Evolutionary conservation across 2,113 vertebrate genomes (phyloP), one percentile per base, ranked within the genome.

Genomic region (Azemiops feae): DNA sequence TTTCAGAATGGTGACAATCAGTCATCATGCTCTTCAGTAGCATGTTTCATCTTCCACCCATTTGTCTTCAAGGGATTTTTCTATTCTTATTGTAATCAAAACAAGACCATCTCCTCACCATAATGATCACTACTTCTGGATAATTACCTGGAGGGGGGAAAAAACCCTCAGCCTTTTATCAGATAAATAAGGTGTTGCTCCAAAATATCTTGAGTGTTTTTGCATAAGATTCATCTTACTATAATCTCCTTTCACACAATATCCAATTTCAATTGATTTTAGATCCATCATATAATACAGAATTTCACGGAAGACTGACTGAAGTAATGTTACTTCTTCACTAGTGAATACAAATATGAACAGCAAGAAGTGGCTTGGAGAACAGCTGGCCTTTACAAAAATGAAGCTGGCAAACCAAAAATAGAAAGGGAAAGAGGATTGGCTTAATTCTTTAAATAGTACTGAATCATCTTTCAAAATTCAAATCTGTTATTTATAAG

Each of bases 191-290:
- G 34, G n/a, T 81, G 3, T 87, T 92, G 93, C 89, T 89, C 85
- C 91, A 53, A 74, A 94, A 96, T 97, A 96, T 95, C 92, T 94
- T 95, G 92, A 90, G 53, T 89, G 30, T 89, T 90, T 92, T 52
- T 94, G 89, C 93, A 87, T 60, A 95, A 94, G 89, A 96, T 94
- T 85, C 50, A 94, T 95, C 88, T 89, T 25, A 57, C 69, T 92
- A 86, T 11, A 94, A 93, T 89, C 85, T 91, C 52, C 54, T 92
- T 94, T 94, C 86, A 54, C 94, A 47, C 34, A 86, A 50, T 2
- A n/a, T 58, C 94, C 86, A 81, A 86, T 93, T 47, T 85, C 54
- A 47, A 87, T 60, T 50, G 57, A 88, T 87, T 86, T 87, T 89
- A 94, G 47, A 50, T 81, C 69, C 88, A 0, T 90, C 92, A 52